Percentiles rank a stretch among this genome's conserved stretches.
Conservation (phyloP, 2,113 vertebrate species). For the Nothoprocta perdicaria region DNA sequence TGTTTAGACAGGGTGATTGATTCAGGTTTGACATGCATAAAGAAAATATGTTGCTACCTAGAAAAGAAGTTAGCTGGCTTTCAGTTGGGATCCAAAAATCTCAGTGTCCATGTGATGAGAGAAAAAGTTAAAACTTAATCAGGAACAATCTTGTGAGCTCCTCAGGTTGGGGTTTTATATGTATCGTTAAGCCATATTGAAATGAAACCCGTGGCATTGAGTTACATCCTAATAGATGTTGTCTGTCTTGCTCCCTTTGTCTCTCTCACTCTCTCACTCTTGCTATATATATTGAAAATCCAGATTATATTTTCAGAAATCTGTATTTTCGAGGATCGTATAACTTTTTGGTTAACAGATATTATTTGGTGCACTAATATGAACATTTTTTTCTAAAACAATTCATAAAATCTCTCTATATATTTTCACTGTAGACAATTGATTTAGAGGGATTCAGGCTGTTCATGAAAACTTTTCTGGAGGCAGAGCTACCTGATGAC, state of each 20-base stretch:
- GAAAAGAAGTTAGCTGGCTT: not conserved
- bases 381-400: not conserved
- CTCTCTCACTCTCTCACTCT: too few relatives aligned
- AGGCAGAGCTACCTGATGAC: slow-evolving; percentile 90
- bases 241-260: not conserved
- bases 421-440: slow-evolving; percentile 80
- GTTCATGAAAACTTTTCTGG: slow-evolving; percentile 96
- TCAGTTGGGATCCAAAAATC: not conserved
- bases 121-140: not conserved
- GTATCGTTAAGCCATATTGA: not conserved
- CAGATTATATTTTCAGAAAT: not conserved
- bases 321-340: not conserved
- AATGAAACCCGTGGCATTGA: not conserved
- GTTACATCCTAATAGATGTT: not conserved
- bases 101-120: not conserved
- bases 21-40: not conserved
- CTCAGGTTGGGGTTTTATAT: not conserved
- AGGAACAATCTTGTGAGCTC: not conserved
- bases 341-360: not conserved
- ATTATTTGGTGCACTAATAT: not conserved
- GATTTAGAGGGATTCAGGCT: slow-evolving; percentile 95
- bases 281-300: not conserved
- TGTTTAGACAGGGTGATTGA: not conserved
- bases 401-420: not conserved
- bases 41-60: not conserved